A percentile compares a stretch with the other conserved stretches of the same genome.
Evolutionary conservation across 2,113 vertebrate species (phyloP).

Genomic region (Oncorhynchus keta): DNA sequence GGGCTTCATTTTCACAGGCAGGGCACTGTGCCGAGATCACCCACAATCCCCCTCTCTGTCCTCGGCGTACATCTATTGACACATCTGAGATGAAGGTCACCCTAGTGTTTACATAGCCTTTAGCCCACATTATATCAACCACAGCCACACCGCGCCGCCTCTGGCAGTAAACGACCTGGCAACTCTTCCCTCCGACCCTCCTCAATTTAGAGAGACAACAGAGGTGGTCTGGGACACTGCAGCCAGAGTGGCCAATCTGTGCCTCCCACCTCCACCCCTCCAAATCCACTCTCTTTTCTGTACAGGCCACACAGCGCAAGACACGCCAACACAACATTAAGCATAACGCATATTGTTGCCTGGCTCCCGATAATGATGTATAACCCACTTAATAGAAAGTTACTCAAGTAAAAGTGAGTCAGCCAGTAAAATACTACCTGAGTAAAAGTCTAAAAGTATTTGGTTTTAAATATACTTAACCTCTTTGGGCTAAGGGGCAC

Average conservation of each 20-base stretch:
- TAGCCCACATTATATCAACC: slow-evolving; percentile 75
- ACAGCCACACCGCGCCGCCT: slow-evolving; percentile 37
- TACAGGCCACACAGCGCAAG: too few species aligned
- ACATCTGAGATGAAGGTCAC: slow-evolving; percentile 71
- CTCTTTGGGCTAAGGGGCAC: too few species aligned
- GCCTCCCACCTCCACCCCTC: not conserved
- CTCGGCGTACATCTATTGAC: slow-evolving; percentile 63
- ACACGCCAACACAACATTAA: not conserved
- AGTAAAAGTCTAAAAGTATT: too few species aligned
- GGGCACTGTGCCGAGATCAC: not conserved
- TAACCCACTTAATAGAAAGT: slow-evolving; percentile 54
- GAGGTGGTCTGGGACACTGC: slow-evolving; percentile 3
- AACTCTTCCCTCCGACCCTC: slow-evolving; percentile 28
- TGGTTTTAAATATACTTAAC: too few species aligned
- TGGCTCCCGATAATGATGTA: slow-evolving; percentile 73
- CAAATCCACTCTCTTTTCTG: not conserved
- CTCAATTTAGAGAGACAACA: slow-evolving; percentile 13
- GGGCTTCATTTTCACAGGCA: not conserved
- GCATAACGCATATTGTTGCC: slow-evolving; percentile 60
- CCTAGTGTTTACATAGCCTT: slow-evolving; percentile 71
- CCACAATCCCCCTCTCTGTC: slow-evolving; percentile 66
- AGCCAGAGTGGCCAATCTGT: slow-evolving; percentile 18
- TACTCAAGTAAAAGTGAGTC: too few species aligned
- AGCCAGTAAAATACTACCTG: too few species aligned
- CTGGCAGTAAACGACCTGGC: slow-evolving; percentile 55